Evolutionary conservation across 2,888 invertebrate species (phyloP), one percentile per base, ranked within the genome.

Genomic region (Leucophenga montana): DNA sequence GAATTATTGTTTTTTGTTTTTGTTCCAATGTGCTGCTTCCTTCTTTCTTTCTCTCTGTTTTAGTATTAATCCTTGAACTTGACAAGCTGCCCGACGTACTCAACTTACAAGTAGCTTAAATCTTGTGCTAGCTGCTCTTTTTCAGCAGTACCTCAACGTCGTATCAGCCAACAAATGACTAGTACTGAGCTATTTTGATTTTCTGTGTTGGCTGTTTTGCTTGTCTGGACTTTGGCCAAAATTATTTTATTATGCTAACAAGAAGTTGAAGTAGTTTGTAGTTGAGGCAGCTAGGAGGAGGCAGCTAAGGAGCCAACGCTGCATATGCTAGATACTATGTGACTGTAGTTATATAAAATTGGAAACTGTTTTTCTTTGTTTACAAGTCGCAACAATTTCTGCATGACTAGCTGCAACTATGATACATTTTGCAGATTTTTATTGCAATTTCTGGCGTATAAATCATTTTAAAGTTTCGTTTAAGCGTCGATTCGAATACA

Each of bases 41-140:
- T 64, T 64, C 46, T n/a, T 20, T 64, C 31, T 39, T 20, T n/a
- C 48, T 64, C 46, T 48, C 27, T 64, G 14, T 27, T 62, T 44
- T 62, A 44, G 33, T 64, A 20, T 76, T 83, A 81, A 83, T 83
- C 82, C 83, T 81, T 83, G 83, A 83, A 83, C 83, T 83, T 83
- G 83, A 78, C 75, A 77, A 71, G 72, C 73, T 18, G 39, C 27
- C 14, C 27, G 62, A 31, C 56, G 27, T 56, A 14, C 56, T 20
- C 57, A 57, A 57, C 20, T 13, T 54, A 11, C 11, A 27, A 57
- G 57, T 31, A 57, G 20, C 27, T 39, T 11, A 11, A 39, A 39
- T 39, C 16, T 56, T 56, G 56, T 56, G 56, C 20, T 18, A 64
- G 11, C 44, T 61, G 4, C 39, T 18, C 3, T 33, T 33, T 33